These are phyloP conservation scores for Anticlea derivata DNA, from an alignment of 2,888 invertebrate species.

Conservation along the genomic window DNA sequence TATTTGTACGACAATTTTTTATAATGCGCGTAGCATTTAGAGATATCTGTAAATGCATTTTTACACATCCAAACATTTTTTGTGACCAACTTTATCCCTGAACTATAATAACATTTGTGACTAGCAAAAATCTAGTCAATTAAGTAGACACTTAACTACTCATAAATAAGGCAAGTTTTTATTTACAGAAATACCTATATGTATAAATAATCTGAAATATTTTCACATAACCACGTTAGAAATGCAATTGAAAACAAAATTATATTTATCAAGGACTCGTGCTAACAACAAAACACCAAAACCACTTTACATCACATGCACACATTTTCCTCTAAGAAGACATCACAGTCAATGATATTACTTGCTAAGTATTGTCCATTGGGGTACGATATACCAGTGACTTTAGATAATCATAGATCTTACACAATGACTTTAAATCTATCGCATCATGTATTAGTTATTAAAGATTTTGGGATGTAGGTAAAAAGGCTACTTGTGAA, in stretches of 20 bases:
- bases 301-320: conserved; percentile 70
- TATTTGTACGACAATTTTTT: no score
- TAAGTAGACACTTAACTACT: conserved; percentile 64
- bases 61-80: conserved; percentile 24
- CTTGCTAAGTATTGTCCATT: conserved; percentile 44
- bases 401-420: no score
- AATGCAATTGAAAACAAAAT: conserved; percentile 68
- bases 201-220: conserved; percentile 64
- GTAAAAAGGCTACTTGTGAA: no score
- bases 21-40: no score
- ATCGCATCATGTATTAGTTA: no score
- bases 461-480: no score
- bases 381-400: conserved; percentile 15
- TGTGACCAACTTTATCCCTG: conserved; percentile 44
- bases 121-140: conserved; percentile 79
- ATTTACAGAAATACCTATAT: conserved; percentile 73
- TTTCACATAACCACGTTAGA: conserved; percentile 59
- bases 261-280: conserved; percentile 53
- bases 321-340: conserved; percentile 79
- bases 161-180: conserved; percentile 74
- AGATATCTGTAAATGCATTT: background rate
- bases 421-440: no score
- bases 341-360: conserved; percentile 80
- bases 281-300: conserved; percentile 70
- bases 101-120: conserved; percentile 62